Conservation (phyloP, 2,797 vertebrate species). For the Hippopotamyrus pictus region DNA sequence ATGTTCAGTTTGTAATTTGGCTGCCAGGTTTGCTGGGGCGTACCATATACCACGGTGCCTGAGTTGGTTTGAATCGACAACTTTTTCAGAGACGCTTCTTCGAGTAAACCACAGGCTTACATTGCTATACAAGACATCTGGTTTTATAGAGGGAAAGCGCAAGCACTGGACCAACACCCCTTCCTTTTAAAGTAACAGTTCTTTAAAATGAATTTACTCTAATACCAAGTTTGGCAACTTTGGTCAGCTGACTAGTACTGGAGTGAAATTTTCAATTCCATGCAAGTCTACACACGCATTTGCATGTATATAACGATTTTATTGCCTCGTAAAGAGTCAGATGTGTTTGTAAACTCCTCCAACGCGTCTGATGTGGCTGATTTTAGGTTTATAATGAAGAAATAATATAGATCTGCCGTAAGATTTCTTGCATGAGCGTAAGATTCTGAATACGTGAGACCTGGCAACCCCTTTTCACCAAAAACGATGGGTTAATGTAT, state of each 20-base stretch:
- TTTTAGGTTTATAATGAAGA: not conserved
- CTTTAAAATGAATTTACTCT: not conserved
- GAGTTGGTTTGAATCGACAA: not conserved
- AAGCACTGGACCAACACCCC: not conserved
- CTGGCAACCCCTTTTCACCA: not conserved
- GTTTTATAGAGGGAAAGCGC: not conserved
- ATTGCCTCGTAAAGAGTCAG: not conserved
- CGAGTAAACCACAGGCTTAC: not conserved
- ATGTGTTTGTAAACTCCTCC: not conserved
- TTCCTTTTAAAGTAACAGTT: not conserved
- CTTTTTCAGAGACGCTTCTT: not conserved
- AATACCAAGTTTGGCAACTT: not conserved
- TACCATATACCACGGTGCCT: not conserved
- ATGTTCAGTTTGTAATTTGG: not conserved
- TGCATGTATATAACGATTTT: not conserved
- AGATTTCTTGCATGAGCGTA: not conserved
- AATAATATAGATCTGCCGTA: not conserved
- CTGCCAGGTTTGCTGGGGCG: not conserved
- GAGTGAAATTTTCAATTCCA: not conserved
- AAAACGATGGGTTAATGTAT: not conserved
- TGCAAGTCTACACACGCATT: not conserved
- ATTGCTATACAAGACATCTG: not conserved
- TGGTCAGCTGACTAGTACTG: not conserved
- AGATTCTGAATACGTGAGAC: not conserved
- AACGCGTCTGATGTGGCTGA: not conserved